Percentiles rank a stretch among this genome's conserved stretches.
Evolutionary conservation across 1,140 invertebrate species (phyloP).

Genomic region (Drosophila malerkotliana): DNA sequence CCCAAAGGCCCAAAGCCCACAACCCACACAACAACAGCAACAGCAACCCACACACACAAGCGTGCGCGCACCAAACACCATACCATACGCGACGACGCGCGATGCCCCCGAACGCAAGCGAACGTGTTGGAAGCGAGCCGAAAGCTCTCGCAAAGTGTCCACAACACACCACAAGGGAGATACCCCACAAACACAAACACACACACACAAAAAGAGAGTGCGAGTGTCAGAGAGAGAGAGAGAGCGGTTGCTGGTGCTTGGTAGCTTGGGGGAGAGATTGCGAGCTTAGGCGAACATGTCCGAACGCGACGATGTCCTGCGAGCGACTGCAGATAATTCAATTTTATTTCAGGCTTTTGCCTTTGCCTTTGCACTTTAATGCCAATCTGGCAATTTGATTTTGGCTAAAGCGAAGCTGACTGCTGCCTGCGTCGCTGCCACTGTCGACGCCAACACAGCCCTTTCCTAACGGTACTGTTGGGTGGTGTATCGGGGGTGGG

Average conservation of each 20-base stretch:
- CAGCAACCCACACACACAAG: slow-evolving; percentile 21
- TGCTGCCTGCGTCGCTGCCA: neutral
- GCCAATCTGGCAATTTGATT: slow-evolving; percentile 83
- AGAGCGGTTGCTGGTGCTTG: slow-evolving; percentile 11
- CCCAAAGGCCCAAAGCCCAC: slow-evolving; percentile 29
- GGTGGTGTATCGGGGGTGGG: slow-evolving; percentile 40
- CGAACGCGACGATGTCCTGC: slow-evolving; percentile 82
- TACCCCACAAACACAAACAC: neutral
- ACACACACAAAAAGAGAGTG: slow-evolving; percentile 1
- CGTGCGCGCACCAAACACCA: too few relatives aligned
- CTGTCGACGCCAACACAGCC: slow-evolving; percentile 38
- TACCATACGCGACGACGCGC: too few relatives aligned
- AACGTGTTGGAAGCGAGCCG: slow-evolving; percentile 43
- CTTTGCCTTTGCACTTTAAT: slow-evolving; percentile 73
- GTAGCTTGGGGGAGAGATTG: slow-evolving; percentile 9
- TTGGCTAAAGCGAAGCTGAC: slow-evolving; percentile 68
- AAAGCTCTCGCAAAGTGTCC: slow-evolving; percentile 31
- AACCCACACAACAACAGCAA: slow-evolving; percentile 4
- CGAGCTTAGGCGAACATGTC: slow-evolving; percentile 57
- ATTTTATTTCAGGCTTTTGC: slow-evolving; percentile 82
- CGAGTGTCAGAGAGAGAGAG: slow-evolving; percentile 11
- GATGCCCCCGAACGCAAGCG: slow-evolving; percentile 16
- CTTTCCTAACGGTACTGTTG: slow-evolving; percentile 42
- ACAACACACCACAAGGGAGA: neutral
- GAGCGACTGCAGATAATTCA: slow-evolving; percentile 84